Base-by-base conservation (phyloP, 2,113 vertebrate genomes). In the Accipiter virgatus region DNA sequence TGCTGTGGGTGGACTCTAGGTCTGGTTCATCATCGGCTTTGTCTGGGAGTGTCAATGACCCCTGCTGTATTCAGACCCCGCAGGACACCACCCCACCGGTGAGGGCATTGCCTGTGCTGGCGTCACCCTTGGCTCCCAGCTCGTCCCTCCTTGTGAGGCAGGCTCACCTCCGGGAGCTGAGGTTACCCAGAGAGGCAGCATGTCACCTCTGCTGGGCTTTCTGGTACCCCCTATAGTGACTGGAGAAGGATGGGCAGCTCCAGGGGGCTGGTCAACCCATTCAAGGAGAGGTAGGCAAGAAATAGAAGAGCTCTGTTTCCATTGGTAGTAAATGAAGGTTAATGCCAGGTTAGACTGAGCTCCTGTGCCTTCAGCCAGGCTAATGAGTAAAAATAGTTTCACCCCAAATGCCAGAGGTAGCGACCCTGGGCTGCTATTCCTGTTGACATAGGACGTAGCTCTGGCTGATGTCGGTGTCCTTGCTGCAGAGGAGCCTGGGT, bases 111-210 rank as follows among this genome's bases (percentile, higher is more conserved):
- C 31, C 15, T 55, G 12, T 11, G 25, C 38, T 16, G 29, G 27
- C 11, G 27, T 38, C 29, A 14, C 36, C 3, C 12, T 45, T 8
- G 6, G 26, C 27, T 25, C 12, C 22, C 5, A 23, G 14, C 25
- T 36, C 16, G 7, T 53, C 9, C n/a, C 6, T 7, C 3, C 19
- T 50, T 1, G 0, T 40, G 19, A 26, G 32, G 10, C 25, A 50
- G 59, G 36, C 3, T 65, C 6, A 31, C 17, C 31, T 36, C 67
- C 43, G 38, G 36, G 31, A 58, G 16, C n/a, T 81, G 86, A 48
- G 34, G n/a, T 25, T 42, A 31, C 10, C n/a, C 3, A 25, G 27
- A 32, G 29, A 55, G 29, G 32, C 26, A 66, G 13, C 13, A 11
- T 26, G n/a, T 36, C 21, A 36, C 12, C 14, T 63, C 26, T 70